Percentiles rank a stretch among this genome's conserved stretches.
Evolutionary conservation across 2,888 invertebrate species (phyloP).

Genomic region (Apamea sordens): DNA sequence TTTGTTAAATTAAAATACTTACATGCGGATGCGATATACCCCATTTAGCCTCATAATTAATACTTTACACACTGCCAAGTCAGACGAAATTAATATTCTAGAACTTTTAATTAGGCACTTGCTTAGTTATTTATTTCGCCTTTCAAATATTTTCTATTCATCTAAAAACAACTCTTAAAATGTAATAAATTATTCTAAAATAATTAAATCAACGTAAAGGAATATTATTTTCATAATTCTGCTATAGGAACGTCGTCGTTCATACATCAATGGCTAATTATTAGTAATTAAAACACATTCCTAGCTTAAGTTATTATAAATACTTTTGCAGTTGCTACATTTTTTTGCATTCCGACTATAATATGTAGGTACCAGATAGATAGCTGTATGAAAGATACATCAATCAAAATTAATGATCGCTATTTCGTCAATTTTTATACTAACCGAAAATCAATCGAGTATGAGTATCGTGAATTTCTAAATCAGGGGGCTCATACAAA

Average conservation of each 20-base stretch:
- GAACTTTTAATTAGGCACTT: conserved; percentile 20
- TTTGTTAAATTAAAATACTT: neutral
- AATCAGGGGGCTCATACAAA: neutral
- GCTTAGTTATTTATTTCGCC: neutral
- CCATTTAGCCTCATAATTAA: neutral
- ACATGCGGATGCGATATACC: neutral
- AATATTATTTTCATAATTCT: conserved; percentile 12
- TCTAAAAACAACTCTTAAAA: conserved; percentile 12
- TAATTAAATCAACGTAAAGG: conserved; percentile 5
- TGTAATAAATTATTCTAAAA: neutral
- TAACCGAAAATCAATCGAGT: neutral
- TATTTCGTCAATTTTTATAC: neutral
- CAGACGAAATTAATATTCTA: neutral
- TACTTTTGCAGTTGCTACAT: neutral
- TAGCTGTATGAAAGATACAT: neutral
- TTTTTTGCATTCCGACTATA: neutral
- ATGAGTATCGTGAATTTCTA: too few species aligned
- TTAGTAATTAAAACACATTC: conserved; percentile 1
- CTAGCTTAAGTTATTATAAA: neutral
- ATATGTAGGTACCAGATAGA: neutral
- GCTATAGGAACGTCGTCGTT: neutral
- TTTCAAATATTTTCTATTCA: conserved; percentile 13
- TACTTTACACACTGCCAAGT: neutral
- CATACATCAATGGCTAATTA: conserved; percentile 1
- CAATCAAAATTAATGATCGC: neutral